Conservation (phyloP, 1,140 invertebrate species). For the Bombus fervidus region DNA sequence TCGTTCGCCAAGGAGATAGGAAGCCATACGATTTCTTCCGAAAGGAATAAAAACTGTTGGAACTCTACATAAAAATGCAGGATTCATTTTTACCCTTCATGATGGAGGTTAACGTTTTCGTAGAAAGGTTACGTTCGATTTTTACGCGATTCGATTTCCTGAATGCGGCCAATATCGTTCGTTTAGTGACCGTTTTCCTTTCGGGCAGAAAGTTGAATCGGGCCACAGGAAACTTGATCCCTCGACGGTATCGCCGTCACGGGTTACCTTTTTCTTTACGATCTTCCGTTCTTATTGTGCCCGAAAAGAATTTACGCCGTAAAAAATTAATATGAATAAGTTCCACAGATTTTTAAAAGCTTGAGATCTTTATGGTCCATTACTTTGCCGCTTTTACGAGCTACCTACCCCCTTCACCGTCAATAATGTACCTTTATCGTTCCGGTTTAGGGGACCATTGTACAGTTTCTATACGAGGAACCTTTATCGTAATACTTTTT, state of each 20-base stretch:
- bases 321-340: slow-evolving; percentile 39
- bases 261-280: slow-evolving; percentile 6
- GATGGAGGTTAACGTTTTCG: not conserved
- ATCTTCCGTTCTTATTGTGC: not conserved
- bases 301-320: not conserved
- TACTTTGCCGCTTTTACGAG: slow-evolving; percentile 26
- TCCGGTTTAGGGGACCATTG: too few species aligned
- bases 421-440: not conserved
- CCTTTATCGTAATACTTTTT: too few species aligned
- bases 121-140: not conserved
- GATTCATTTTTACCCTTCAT: not conserved
- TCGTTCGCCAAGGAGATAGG: too few species aligned
- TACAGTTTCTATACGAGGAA: too few species aligned
- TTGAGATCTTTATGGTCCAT: slow-evolving; percentile 8
- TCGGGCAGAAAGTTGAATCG: not conserved
- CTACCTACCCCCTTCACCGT: too few species aligned
- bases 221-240: not conserved
- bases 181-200: slow-evolving; percentile 10
- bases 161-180: slow-evolving; percentile 3
- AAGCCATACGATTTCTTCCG: not conserved
- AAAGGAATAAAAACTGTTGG: not conserved
- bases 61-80: not conserved
- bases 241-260: too few species aligned
- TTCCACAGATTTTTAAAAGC: slow-evolving; percentile 40
- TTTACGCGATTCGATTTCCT: slow-evolving; percentile 35